Percentiles rank a stretch among this genome's conserved stretches.
These are phyloP conservation scores for Stegana nigrithorax DNA, from an alignment of 2,888 invertebrate genomes.

Conservation along the genomic window DNA sequence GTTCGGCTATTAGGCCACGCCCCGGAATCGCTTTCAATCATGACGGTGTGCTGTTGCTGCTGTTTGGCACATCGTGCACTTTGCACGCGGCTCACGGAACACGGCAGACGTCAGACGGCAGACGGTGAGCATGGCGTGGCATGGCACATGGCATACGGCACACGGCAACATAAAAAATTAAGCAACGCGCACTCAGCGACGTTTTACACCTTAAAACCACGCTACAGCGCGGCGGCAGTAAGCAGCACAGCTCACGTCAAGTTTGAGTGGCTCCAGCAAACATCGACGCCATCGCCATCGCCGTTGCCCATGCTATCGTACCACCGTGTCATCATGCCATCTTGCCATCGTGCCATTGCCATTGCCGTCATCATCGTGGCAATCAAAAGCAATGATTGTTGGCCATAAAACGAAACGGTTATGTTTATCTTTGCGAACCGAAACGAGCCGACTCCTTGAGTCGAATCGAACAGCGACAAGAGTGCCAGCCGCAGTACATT, in stretches of 20 bases:
- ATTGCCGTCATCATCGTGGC: slow-evolving; percentile 47
- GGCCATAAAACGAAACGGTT: slow-evolving; percentile 65
- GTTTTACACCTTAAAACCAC: slow-evolving; percentile 51
- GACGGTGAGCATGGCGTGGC: no score
- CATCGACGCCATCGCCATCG: background rate
- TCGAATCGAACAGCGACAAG: background rate
- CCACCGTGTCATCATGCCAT: no score
- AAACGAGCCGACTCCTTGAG: slow-evolving; percentile 21
- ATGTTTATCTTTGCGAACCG: slow-evolving; percentile 60
- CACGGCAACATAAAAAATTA: slow-evolving; percentile 57
- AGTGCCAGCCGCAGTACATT: background rate
- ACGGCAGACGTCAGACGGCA: no score
- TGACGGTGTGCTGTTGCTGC: background rate
- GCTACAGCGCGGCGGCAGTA: background rate
- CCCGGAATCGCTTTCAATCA: background rate
- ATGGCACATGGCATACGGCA: no score
- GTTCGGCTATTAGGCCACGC: background rate
- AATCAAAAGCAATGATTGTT: slow-evolving; percentile 67
- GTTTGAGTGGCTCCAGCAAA: background rate
- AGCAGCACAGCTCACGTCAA: background rate
- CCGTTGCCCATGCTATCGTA: no score
- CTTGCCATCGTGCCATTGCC: slow-evolving; percentile 7
- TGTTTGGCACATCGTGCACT: no score
- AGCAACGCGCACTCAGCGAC: slow-evolving; percentile 58
- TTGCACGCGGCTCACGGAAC: no score